Conservation (phyloP, 2,888 invertebrate species). For the Monochamus alternatus region DNA sequence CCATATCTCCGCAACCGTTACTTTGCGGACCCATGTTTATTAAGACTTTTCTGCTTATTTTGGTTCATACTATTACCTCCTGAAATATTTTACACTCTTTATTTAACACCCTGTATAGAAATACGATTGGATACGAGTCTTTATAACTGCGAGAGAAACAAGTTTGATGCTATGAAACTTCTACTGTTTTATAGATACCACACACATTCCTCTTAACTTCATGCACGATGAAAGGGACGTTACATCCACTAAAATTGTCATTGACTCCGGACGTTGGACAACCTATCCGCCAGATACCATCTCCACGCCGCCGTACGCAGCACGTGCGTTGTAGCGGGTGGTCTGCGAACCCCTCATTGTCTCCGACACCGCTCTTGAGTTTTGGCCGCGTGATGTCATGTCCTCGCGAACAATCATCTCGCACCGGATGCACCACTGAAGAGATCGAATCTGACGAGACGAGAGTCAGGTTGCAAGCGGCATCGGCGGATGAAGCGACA, state of each 20-base stretch:
- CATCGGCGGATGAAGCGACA: not conserved
- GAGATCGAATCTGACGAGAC: slow-evolving; percentile 17
- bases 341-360: slow-evolving; percentile 25
- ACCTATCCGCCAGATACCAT: slow-evolving; percentile 22
- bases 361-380: slow-evolving; percentile 31
- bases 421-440: slow-evolving; percentile 27
- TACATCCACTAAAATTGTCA: slow-evolving; percentile 46
- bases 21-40: too few species aligned
- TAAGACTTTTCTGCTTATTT: too few species aligned
- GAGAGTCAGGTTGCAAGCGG: slow-evolving; percentile 14
- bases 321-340: slow-evolving; percentile 36
- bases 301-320: slow-evolving; percentile 18
- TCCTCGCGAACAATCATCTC: slow-evolving; percentile 15
- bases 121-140: too few species aligned
- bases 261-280: slow-evolving; percentile 51
- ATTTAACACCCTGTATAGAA: too few species aligned
- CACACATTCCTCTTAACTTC: not conserved
- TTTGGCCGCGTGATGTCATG: slow-evolving; percentile 33
- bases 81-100: too few species aligned
- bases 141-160: too few species aligned
- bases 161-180: too few species aligned
- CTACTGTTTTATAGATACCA: too few species aligned
- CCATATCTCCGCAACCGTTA: too few species aligned
- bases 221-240: not conserved
- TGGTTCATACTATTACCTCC: too few species aligned